Percentiles rank a stretch among this genome's conserved stretches.
phyloP scores from a whole-genome alignment of 92 coral and sea anemone species.

The Zoanthus gigantus region DNA sequence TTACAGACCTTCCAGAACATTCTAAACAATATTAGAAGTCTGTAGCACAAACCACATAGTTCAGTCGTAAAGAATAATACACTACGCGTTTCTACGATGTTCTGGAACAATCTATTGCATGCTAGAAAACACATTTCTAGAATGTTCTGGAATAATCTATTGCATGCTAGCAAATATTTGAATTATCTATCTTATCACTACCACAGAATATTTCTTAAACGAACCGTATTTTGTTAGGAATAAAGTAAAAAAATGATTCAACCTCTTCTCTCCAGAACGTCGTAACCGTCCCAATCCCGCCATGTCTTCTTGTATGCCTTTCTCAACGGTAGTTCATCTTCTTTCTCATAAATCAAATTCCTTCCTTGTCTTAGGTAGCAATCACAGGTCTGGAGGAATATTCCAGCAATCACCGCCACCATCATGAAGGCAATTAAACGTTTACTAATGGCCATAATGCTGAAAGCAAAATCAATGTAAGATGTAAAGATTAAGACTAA shows the following conservation, averaged over 20 bases:
- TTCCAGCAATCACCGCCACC: slow-evolving; percentile 37
- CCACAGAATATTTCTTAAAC: not conserved
- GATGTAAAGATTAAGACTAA: no score
- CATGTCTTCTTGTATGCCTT: slow-evolving; percentile 5
- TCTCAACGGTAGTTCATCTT: not conserved
- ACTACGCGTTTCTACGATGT: no score
- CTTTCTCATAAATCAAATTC: slow-evolving; percentile 11
- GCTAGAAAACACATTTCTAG: no score
- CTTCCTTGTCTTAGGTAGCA: slow-evolving; percentile 37
- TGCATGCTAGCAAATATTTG: no score
- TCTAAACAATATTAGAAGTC: no score
- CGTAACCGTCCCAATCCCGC: not conserved
- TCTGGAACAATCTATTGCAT: no score
- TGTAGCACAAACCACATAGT: no score
- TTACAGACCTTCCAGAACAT: no score
- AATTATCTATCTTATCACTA: no score
- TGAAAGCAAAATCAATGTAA: not conserved
- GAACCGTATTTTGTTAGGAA: not conserved
- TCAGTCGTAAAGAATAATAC: no score
- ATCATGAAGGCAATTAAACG: slow-evolving; percentile 38
- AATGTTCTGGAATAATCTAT: no score
- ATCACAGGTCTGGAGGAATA: slow-evolving; percentile 41
- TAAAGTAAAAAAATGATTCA: not conserved
- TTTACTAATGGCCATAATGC: slow-evolving; percentile 42
- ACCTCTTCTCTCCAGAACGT: slow-evolving; percentile 30